Conservation (phyloP, 2,888 invertebrate species). For the Acleris laterana region DNA sequence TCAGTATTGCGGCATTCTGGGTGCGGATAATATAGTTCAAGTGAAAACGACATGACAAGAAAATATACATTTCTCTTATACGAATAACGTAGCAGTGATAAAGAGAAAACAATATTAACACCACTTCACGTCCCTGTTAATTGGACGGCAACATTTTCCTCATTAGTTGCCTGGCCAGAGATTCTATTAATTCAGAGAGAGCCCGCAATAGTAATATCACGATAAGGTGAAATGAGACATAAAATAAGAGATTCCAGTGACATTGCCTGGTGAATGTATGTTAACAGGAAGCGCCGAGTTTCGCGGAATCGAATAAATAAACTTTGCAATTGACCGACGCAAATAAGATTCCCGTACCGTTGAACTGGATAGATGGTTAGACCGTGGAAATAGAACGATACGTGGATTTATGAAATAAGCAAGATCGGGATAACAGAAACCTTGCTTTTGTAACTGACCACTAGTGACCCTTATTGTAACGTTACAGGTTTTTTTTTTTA, state of each 20-base stretch:
- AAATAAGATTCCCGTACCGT: neutral
- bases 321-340: neutral
- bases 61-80: neutral
- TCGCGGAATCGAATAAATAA: conserved; percentile 1
- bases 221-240: conserved; percentile 6
- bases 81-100: neutral
- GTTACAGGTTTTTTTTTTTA: no score
- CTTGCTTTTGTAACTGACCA: no score
- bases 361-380: no score
- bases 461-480: no score
- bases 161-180: neutral
- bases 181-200: neutral
- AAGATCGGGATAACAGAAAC: no score
- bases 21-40: no score
- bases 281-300: conserved; percentile 6
- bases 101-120: no score
- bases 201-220: neutral
- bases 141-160: neutral
- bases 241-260: neutral
- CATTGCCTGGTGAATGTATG: conserved; percentile 1
- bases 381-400: neutral
- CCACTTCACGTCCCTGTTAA: neutral
- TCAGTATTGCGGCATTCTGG: no score
- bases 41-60: no score
- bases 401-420: neutral